Evolutionary conservation across 2,797 vertebrate genomes (phyloP).

Genomic region (Liparis tanakae): DNA sequence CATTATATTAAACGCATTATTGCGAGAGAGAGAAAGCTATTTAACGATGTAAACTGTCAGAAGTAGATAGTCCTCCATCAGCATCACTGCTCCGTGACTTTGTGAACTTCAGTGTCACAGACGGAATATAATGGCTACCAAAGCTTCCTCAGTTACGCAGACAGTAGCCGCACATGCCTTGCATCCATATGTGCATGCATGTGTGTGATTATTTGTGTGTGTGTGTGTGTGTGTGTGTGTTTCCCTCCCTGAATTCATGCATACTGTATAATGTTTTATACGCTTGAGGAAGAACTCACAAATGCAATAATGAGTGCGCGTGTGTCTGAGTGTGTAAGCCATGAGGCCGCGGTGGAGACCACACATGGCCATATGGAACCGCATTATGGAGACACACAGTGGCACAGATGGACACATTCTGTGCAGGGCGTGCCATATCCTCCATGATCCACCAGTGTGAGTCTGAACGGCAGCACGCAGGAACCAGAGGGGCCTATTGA

Average conservation of each 20-base stretch:
- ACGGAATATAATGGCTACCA: conserved; percentile 52
- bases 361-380: conserved; percentile 74
- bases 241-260: conserved; percentile 22
- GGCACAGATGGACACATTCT: conserved; percentile 77
- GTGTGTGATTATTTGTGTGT: conserved; percentile 30
- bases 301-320: background rate
- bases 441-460: conserved; percentile 57
- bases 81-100: conserved; percentile 46
- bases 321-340: conserved; percentile 31
- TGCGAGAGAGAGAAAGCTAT: background rate
- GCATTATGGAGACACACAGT: conserved; percentile 66
- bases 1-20: background rate
- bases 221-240: background rate
- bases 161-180: conserved; percentile 27
- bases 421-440: conserved; percentile 61
- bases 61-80: conserved; percentile 12
- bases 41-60: background rate
- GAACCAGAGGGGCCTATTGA: conserved; percentile 36
- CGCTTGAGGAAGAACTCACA: conserved; percentile 15
- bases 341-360: conserved; percentile 60
- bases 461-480: conserved; percentile 42
- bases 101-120: conserved; percentile 46
- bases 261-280: conserved; percentile 16
- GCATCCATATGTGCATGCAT: conserved; percentile 1
- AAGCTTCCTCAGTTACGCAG: conserved; percentile 54